phyloP scores from a whole-genome alignment of 1,140 invertebrate species.

The Cataglyphis hispanica region DNA sequence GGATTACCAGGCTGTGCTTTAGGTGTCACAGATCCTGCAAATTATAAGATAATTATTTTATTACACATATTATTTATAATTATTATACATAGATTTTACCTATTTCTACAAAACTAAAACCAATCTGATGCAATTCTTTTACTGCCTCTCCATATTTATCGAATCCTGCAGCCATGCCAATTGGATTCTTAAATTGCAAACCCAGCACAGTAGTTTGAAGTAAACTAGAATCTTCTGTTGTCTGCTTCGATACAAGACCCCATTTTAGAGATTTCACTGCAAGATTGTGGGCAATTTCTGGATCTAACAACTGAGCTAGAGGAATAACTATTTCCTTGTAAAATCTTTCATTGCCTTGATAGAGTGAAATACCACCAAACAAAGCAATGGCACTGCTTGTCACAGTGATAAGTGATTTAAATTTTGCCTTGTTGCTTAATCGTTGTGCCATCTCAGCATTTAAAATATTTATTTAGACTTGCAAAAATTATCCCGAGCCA shows the following conservation, averaged over 20 bases:
- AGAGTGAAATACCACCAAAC: conserved; percentile 89
- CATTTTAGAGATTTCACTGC: conserved; percentile 92
- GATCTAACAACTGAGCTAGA: conserved; percentile 89
- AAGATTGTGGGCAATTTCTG: conserved; percentile 93
- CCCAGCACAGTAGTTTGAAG: conserved; percentile 91
- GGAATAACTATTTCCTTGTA: conserved; percentile 92
- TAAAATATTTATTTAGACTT: background rate
- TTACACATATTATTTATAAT: background rate
- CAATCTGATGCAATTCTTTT: conserved; percentile 92
- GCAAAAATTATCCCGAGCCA: background rate
- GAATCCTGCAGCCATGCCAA: conserved; percentile 99
- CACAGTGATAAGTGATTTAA: conserved; percentile 81
- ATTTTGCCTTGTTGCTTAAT: conserved; percentile 75
- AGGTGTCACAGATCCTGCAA: conserved; percentile 94
- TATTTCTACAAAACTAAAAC: conserved; percentile 98
- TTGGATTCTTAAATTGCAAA: conserved; percentile 93
- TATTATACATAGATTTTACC: conserved; percentile 86
- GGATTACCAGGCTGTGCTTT: conserved; percentile 96
- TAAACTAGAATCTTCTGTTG: conserved; percentile 87
- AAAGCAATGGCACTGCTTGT: conserved; percentile 85
- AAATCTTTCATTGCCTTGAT: conserved; percentile 92
- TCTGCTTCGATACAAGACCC: conserved; percentile 89
- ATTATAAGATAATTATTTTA: background rate
- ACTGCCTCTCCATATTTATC: conserved; percentile 98
- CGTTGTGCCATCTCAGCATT: conserved; percentile 71